These are phyloP conservation scores for Danaus chrysippus DNA, from an alignment of 2,888 invertebrate genomes.

Conservation along the genomic window DNA sequence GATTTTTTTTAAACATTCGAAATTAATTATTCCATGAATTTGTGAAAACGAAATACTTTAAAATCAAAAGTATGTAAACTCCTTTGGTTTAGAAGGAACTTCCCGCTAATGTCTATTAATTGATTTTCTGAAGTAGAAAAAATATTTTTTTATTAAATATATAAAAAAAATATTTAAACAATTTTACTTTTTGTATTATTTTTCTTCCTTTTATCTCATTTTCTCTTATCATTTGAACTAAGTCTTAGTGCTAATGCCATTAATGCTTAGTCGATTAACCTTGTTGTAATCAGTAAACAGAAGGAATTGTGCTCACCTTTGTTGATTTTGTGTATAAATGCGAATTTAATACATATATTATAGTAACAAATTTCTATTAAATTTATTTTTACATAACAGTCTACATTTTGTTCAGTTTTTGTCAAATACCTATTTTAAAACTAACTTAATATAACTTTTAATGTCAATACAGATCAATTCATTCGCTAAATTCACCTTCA, in stretches of 20 bases:
- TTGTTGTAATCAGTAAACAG: constrained; percentile 2
- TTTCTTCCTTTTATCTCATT: neutral
- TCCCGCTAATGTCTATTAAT: no score
- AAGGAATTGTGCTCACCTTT: neutral
- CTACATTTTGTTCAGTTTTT: no score
- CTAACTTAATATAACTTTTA: neutral
- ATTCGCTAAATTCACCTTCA: neutral
- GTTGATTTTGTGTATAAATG: neutral
- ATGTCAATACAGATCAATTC: neutral
- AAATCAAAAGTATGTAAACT: no score
- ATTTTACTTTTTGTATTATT: no score
- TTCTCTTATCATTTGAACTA: neutral
- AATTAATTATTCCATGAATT: no score
- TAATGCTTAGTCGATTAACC: neutral
- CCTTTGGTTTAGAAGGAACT: no score
- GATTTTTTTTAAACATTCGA: no score
- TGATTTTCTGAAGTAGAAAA: no score
- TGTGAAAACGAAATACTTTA: no score
- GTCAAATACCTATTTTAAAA: neutral
- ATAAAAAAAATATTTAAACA: no score
- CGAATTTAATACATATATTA: neutral
- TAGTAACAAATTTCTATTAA: neutral
- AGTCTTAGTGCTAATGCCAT: neutral
- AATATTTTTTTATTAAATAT: no score
- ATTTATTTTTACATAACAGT: no score